These are phyloP conservation scores for Orthonychiurus folsomi DNA, from an alignment of 2,888 invertebrate species.

Conservation along the genomic window DNA sequence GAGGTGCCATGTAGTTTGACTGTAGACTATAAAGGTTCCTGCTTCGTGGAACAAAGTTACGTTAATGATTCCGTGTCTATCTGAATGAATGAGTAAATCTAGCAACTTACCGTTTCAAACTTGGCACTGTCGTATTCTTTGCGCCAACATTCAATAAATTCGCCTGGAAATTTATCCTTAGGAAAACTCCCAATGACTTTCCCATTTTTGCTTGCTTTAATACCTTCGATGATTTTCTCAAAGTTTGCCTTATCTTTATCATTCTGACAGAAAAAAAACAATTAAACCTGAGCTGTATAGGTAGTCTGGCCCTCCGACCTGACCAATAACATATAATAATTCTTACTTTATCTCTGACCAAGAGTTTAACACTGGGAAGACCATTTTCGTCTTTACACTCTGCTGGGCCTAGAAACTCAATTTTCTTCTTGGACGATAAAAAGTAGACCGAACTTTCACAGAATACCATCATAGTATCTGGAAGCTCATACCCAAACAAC, in stretches of 20 bases:
- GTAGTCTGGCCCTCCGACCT: too few species aligned
- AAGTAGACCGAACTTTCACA: constrained; percentile 77
- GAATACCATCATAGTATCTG: constrained; percentile 89
- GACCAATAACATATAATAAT: not conserved
- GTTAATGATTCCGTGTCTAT: constrained; percentile 13
- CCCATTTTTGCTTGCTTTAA: constrained; percentile 80
- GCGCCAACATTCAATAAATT: constrained; percentile 88
- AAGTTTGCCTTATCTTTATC: constrained; percentile 84
- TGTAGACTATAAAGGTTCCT: not conserved
- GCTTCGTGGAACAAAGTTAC: constrained; percentile 6
- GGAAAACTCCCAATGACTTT: constrained; percentile 79
- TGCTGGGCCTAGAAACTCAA: constrained; percentile 86
- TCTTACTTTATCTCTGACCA: constrained; percentile 76
- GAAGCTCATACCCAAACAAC: constrained; percentile 93
- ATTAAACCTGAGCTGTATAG: not conserved
- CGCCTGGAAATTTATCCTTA: constrained; percentile 88
- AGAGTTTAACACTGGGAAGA: constrained; percentile 72
- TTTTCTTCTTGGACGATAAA: constrained; percentile 94
- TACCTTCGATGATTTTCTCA: constrained; percentile 60
- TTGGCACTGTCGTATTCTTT: constrained; percentile 62
- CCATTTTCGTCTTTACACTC: constrained; percentile 77
- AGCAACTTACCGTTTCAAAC: constrained; percentile 60
- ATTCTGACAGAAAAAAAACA: constrained; percentile 47
- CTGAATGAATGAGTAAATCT: too few species aligned
- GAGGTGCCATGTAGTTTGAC: not conserved